A percentile compares a stretch with the other conserved stretches of the same genome.
Conservation (phyloP, 2,888 invertebrate genomes). For the Tridacna gigas region DNA sequence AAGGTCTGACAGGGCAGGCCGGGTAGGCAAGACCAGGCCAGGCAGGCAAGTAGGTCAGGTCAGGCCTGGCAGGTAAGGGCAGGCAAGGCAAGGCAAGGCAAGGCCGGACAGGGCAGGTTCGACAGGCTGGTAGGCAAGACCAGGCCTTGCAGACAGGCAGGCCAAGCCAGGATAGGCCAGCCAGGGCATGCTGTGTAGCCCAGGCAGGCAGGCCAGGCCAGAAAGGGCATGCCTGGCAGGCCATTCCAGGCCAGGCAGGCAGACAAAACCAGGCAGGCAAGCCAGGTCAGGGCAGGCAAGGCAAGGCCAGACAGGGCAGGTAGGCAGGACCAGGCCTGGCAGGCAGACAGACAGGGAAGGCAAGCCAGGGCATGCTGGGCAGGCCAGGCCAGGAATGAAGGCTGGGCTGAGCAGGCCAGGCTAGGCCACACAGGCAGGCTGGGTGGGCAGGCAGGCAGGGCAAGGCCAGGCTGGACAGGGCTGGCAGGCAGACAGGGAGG, state of each 20-base stretch:
- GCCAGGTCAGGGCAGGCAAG: background rate
- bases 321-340: background rate
- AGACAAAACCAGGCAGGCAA: background rate
- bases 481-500: conserved; percentile 36
- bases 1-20: background rate
- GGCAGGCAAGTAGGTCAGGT: background rate
- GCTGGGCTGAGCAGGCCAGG: conserved; percentile 44
- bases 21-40: background rate
- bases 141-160: background rate
- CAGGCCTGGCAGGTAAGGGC: background rate
- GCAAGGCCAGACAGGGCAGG: too few relatives aligned
- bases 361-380: background rate
- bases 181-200: background rate
- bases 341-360: background rate
- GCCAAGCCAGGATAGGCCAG: background rate
- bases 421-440: too few relatives aligned
- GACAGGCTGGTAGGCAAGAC: background rate
- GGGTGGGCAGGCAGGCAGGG: conserved; percentile 24
- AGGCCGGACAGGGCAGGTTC: background rate
- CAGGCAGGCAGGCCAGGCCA: background rate
- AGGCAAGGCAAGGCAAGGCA: background rate
- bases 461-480: conserved; percentile 40
- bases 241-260: background rate
- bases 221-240: background rate
- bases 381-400: conserved; percentile 38